Evolutionary conservation across 2,113 vertebrate species (phyloP).

Genomic region (Vicugna pacos): DNA sequence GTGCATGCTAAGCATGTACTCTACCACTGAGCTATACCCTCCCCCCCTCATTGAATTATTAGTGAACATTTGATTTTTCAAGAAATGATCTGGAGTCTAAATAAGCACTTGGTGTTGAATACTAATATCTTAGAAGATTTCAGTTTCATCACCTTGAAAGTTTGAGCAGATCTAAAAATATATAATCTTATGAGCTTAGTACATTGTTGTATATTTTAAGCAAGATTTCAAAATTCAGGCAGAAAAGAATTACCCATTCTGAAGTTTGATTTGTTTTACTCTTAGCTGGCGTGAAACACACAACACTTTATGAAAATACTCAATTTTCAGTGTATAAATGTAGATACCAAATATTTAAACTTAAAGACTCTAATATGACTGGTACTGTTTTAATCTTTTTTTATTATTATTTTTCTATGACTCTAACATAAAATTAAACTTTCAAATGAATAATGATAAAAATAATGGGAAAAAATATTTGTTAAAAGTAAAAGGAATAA

Average conservation of each 20-base stretch:
- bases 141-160: slow-evolving; percentile 43
- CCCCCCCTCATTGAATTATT: background rate
- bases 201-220: slow-evolving; percentile 39
- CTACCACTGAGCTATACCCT: too few species aligned
- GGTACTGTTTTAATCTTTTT: background rate
- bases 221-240: slow-evolving; percentile 20
- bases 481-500: background rate
- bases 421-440: slow-evolving; percentile 52
- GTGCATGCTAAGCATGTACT: too few species aligned
- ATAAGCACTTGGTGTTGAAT: slow-evolving; percentile 12
- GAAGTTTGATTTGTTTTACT: slow-evolving; percentile 34
- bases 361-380: background rate
- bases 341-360: background rate
- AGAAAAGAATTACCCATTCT: slow-evolving; percentile 18
- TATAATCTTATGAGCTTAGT: background rate
- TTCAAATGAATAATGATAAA: slow-evolving; percentile 36
- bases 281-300: background rate
- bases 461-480: slow-evolving; percentile 7
- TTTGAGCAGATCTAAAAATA: background rate
- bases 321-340: background rate
- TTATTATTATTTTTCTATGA: background rate
- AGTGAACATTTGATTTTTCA: slow-evolving; percentile 43
- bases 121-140: slow-evolving; percentile 20
- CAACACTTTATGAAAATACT: background rate
- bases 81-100: slow-evolving; percentile 48